Evolutionary conservation across 2,797 vertebrate species (phyloP).

Genomic region (Malurus splendens): DNA sequence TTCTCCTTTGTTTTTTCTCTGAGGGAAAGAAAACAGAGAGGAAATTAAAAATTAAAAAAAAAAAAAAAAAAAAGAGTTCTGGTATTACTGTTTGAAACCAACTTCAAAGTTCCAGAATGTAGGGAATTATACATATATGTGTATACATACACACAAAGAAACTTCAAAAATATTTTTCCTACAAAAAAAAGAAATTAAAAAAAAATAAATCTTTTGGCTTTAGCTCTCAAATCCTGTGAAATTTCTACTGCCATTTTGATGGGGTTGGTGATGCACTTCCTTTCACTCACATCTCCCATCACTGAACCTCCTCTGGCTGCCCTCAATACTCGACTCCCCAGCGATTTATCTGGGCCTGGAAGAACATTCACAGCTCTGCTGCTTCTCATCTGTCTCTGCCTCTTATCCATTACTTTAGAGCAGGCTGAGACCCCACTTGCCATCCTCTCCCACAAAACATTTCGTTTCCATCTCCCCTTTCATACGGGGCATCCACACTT

Average conservation of each 20-base stretch:
- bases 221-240: neutral
- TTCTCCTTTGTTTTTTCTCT: neutral
- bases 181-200: neutral
- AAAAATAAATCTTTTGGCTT: neutral
- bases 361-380: neutral
- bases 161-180: neutral
- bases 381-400: neutral
- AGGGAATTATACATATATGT: neutral
- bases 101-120: neutral
- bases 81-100: neutral
- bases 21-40: neutral
- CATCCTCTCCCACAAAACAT: neutral
- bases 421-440: neutral
- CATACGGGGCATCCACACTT: accelerated
- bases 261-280: neutral
- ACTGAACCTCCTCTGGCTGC: neutral
- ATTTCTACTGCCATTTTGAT: neutral
- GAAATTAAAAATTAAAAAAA: neutral
- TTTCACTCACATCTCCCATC: neutral
- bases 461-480: neutral
- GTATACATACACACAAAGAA: accelerated
- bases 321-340: neutral
- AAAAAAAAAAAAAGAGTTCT: neutral
- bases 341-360: neutral
- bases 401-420: neutral